Conservation (phyloP, 2,797 vertebrate species). For the Amazonetta brasiliensis region DNA sequence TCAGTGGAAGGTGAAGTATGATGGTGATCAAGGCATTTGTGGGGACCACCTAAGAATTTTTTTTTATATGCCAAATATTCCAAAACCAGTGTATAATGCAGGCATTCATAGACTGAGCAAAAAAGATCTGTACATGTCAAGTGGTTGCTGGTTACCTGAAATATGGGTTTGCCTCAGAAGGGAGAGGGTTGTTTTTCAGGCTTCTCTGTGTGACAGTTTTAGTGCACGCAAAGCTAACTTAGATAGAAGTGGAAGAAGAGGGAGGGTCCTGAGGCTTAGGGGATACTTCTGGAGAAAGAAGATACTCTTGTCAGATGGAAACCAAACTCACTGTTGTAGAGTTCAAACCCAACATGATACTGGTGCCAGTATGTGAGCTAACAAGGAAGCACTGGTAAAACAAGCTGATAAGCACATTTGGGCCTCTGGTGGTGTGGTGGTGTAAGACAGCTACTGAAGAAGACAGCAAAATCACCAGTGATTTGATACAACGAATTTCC, state of each 20-base stretch:
- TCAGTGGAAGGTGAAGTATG: background rate
- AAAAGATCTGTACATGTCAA: background rate
- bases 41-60: background rate
- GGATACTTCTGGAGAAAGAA: background rate
- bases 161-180: background rate
- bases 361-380: background rate
- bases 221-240: background rate
- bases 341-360: background rate
- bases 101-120: background rate
- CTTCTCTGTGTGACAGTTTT: background rate
- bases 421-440: background rate
- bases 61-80: background rate
- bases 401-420: background rate
- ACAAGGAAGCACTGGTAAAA: fast-evolving
- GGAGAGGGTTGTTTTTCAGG: background rate
- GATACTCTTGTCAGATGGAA: background rate
- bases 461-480: background rate
- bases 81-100: fast-evolving
- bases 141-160: background rate
- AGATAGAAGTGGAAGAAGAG: background rate
- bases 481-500: background rate
- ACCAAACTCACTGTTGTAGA: background rate
- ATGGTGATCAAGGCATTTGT: background rate
- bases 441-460: background rate
- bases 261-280: background rate